Evolutionary conservation across 2,797 vertebrate species (phyloP), one percentile per base, ranked within the genome.

Genomic region (Garrulus glandarius): DNA sequence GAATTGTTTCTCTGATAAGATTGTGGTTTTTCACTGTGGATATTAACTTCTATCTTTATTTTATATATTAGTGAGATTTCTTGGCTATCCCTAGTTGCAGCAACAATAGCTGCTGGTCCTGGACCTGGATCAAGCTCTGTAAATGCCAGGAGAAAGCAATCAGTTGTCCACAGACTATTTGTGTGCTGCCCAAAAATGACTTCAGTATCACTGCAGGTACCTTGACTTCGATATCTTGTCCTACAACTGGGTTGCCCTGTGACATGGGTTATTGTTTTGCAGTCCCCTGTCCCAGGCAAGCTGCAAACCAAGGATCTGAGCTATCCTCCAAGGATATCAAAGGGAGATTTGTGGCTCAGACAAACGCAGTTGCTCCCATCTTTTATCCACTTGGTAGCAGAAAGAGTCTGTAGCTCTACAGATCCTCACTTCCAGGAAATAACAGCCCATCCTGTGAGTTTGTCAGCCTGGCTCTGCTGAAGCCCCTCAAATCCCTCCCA

Each of bases 1-100:
- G 64, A 94, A 96, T 94, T 85, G 87, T 87, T 93, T 91, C 53
- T 91, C 69, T 95, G 95, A 92, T 95, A 92, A 83, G 87, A 87
- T 83, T 94, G 93, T 93, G 92, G 84, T 9, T 94, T 97, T 95
- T 85, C 87, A 80, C 60, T 83, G 64, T 53, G 86, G 81, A 61
- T 92, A 92, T 80, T 92, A 89, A 75, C 95, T 93, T 92, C 49
- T 69, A 60, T 85, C 78, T 85, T 93, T 92, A 80, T 96, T 83
- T 83, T 95, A 89, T 63, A 37, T 83, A 80, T 83, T 94, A 96
- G 88, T 82, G 83, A 68, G 30, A 65, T 86, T 87, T 89, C 79
- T 71, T 78, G 85, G 87, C 94, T 80, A 30, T 60, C 46, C 18
- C 36, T 72, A 3, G 39, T 78, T 74, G 50, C 1, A 9, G 50